Conservation (phyloP, 2,797 vertebrate genomes). For the Mus caroli region DNA sequence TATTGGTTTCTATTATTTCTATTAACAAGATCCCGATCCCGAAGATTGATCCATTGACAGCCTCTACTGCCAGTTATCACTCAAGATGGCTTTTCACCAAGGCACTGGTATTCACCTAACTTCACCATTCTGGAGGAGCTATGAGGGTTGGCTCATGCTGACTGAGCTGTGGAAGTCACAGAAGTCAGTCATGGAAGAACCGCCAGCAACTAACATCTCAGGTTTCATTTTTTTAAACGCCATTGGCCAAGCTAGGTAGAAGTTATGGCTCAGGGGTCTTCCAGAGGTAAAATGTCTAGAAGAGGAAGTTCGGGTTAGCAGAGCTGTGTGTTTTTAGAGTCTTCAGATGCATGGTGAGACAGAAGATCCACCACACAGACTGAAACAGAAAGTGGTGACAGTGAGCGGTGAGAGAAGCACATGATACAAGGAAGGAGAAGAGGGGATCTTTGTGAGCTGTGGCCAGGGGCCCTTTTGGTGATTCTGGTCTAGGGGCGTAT, state of each 20-base stretch:
- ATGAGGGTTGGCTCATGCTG: not conserved
- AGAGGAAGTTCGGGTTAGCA: not conserved
- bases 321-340: not conserved
- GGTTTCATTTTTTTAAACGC: slow-evolving; percentile 13
- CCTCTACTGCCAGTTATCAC: not conserved
- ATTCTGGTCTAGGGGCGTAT: not conserved
- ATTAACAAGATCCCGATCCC: not conserved
- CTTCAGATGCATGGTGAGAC: not conserved
- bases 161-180: not conserved
- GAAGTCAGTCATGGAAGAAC: not conserved
- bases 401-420: not conserved
- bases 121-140: not conserved
- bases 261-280: slow-evolving; percentile 11
- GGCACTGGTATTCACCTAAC: not conserved
- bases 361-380: not conserved
- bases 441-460: not conserved
- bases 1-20: slow-evolving; percentile 22
- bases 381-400: not conserved
- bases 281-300: not conserved
- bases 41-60: not conserved
- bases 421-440: accelerated
- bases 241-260: not conserved
- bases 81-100: not conserved
- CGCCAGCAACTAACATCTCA: not conserved
- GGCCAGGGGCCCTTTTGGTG: not conserved